Evolutionary conservation across 2,888 invertebrate species (phyloP).

Genomic region (Polia nebulosa): DNA sequence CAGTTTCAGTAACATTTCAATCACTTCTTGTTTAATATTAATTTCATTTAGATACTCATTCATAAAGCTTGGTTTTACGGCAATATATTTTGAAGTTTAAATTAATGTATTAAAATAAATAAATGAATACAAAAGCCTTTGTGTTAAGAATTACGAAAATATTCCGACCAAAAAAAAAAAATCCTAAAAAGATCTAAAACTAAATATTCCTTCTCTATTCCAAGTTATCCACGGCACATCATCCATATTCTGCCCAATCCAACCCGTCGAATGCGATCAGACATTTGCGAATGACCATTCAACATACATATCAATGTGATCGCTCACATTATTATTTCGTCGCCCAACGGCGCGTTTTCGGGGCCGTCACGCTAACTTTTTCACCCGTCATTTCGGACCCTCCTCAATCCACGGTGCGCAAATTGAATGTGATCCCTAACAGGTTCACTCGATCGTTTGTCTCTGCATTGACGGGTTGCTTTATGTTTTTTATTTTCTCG

Average conservation of each 20-base stretch:
- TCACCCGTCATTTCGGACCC: slow-evolving; percentile 86
- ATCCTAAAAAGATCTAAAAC: background rate
- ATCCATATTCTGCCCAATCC: slow-evolving; percentile 54
- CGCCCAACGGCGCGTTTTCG: slow-evolving; percentile 67
- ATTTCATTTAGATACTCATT: too few relatives aligned
- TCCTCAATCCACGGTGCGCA: slow-evolving; percentile 88
- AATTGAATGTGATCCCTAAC: slow-evolving; percentile 90
- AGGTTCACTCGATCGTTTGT: slow-evolving; percentile 85
- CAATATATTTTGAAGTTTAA: too few relatives aligned
- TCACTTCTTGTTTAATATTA: too few relatives aligned
- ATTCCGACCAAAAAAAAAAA: too few relatives aligned
- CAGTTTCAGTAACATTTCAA: too few relatives aligned
- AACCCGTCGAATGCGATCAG: slow-evolving; percentile 57
- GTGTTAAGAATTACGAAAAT: too few relatives aligned
- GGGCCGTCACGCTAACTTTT: slow-evolving; percentile 70
- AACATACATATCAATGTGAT: slow-evolving; percentile 72
- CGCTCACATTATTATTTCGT: slow-evolving; percentile 77
- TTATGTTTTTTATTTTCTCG: slow-evolving; percentile 72
- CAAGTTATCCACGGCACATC: slow-evolving; percentile 23
- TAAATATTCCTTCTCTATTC: slow-evolving; percentile 14
- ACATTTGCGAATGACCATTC: slow-evolving; percentile 63
- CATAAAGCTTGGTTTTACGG: too few relatives aligned
- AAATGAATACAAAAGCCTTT: too few relatives aligned
- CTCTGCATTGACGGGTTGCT: slow-evolving; percentile 80
- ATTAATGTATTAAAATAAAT: too few relatives aligned